Evolutionary conservation across 2,797 vertebrate species (phyloP), one percentile per base, ranked within the genome.

Genomic region (Lacerta viridis): DNA sequence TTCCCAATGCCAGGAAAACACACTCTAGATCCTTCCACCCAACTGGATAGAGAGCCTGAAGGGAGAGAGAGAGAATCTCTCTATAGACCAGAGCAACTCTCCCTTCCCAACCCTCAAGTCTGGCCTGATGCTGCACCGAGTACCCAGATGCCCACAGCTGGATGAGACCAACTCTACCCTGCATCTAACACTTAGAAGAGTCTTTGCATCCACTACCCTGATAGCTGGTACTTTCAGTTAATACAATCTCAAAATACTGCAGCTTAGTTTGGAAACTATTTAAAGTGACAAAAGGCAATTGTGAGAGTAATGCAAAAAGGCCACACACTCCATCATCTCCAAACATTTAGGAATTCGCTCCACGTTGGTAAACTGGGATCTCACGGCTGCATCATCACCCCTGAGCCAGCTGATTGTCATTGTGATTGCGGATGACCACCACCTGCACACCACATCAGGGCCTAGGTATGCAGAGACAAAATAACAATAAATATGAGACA

Each of bases 391-490:
- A 0, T 99, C 98, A 0, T 99, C 98, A 7, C 98, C 98, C 94
- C 98, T 97, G 90, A 99, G 98, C 99, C 99, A 99, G 89, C 97
- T 92, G 55, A 99, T 96, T 0, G 97, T 97, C 66, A 98, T 97
- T 23, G 98, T 98, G 87, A 99, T 96, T 0, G 98, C 98, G 55
- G 98, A 95, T 2, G 98, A 98, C 99, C 99, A 99, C 99, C 99
- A 99, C 0, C 98, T 97, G 93, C 99, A 98, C 95, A 99, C 97
- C 41, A 98, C 87, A 13, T 99, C 99, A 0, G 98, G 97, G 87
- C 98, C 99, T 99, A 75, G 5, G 76, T 74, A 7, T 85, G 83
- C 87, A 95, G 29, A 91, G 80, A 18, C 3, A 3, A 3, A 74
- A 23, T 1, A 20, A 61, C 5, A 23, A 64, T 89, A 90, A 86